Base-by-base conservation (phyloP, 2,888 invertebrate genomes). In the Lissocephala sabroskyi region DNA sequence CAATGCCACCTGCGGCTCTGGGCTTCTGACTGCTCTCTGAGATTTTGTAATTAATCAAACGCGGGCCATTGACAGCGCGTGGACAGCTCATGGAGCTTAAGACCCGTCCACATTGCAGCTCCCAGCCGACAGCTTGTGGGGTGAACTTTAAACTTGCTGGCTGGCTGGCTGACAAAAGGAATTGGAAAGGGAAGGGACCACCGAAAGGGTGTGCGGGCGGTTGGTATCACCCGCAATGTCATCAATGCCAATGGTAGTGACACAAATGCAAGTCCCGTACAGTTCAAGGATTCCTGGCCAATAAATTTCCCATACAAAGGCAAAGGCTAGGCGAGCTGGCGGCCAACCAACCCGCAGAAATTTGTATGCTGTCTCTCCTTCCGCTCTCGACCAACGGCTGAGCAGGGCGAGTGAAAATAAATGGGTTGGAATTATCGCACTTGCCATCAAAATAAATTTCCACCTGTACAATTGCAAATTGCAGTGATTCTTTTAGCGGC, bases 381-480 rank as follows among this genome's bases (percentile, higher is more conserved):
- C 1, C 18, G 1, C 9, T 17, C n/a, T 36, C 7, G 10, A n/a
- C n/a, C 18, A 37, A 14, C 17, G n/a, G 41, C 29, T 14, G 6
- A 29, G 10, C 17, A 28, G n/a, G n/a, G 45, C 43, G 42, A 28
- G 53, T 35, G 49, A 44, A 76, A 68, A 76, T 74, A 74, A 70
- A 73, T 73, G 66, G 54, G 40, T 65, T 59, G 68, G 58, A 64
- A 62, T 70, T 79, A 79, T 79, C 79, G 70, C 67, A 62, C 61
- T 62, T 55, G 66, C 59, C 68, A 79, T 79, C 80, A 65, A 70
- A 71, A 75, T 79, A 75, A 79, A 79, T 79, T 70, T 79, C 62
- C 78, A 79, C 75, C 79, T 77, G 80, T 64, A 65, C 73, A 77
- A 70, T 75, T 68, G 65, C 79, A 77, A 75, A 79, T 79, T 73